A percentile compares a stretch with the other conserved stretches of the same genome.
phyloP scores from a whole-genome alignment of 2,797 vertebrate species.

The Pseudochirops cupreus region DNA sequence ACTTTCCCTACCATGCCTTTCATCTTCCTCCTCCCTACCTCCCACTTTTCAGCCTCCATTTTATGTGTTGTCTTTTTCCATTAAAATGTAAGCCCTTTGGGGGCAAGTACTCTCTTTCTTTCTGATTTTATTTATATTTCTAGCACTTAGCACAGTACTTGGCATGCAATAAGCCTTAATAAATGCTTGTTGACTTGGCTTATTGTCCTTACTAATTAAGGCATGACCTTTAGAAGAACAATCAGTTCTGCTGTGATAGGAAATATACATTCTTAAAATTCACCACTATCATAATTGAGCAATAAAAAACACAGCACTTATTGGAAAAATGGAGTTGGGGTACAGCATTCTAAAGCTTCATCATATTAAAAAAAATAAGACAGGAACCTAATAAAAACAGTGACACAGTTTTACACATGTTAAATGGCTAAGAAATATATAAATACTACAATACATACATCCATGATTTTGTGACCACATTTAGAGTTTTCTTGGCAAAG shows the following conservation, averaged over 20 bases:
- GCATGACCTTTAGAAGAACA: neutral
- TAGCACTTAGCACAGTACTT: neutral
- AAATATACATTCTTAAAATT: neutral
- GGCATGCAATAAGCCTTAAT: neutral
- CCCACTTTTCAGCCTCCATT: neutral
- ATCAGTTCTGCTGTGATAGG: neutral
- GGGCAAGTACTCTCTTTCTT: neutral
- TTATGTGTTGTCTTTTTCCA: neutral
- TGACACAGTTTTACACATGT: neutral
- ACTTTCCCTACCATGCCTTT: neutral
- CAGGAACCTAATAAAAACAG: neutral
- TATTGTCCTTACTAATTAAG: neutral
- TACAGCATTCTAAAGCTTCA: neutral
- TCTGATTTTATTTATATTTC: neutral
- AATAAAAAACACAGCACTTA: neutral
- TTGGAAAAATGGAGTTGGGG: neutral
- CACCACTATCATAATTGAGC: neutral
- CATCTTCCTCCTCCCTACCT: neutral
- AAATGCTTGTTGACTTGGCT: neutral
- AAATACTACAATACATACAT: neutral
- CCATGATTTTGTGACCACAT: neutral
- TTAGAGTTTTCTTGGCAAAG: neutral
- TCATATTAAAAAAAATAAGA: neutral
- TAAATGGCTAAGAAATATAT: neutral
- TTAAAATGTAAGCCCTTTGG: neutral